These are phyloP conservation scores for Decapterus maruadsi DNA, from an alignment of 2,797 vertebrate genomes.

Conservation along the genomic window DNA sequence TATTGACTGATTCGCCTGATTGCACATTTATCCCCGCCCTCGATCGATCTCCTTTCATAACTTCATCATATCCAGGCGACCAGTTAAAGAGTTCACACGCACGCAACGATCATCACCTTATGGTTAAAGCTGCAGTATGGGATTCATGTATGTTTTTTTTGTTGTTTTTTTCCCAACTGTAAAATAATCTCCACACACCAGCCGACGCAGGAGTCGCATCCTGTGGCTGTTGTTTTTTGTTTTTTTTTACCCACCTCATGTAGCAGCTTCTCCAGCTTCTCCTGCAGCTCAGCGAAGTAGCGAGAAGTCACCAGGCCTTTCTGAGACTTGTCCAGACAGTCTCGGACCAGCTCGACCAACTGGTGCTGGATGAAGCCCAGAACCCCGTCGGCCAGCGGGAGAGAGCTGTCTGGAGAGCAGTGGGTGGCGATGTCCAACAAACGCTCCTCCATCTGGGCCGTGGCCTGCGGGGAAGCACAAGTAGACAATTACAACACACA, in stretches of 20 bases:
- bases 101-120: slow-evolving; percentile 5
- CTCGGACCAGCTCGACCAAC: slow-evolving; percentile 94
- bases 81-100: slow-evolving; percentile 13
- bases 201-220: background rate
- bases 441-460: slow-evolving; percentile 97
- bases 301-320: slow-evolving; percentile 95
- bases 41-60: slow-evolving; percentile 50
- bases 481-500: slow-evolving; percentile 30
- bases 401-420: slow-evolving; percentile 88
- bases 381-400: slow-evolving; percentile 94
- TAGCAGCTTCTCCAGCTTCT: slow-evolving; percentile 96
- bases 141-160: background rate
- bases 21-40: slow-evolving; percentile 13
- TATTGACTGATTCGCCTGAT: slow-evolving; percentile 38
- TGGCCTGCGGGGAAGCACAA: slow-evolving; percentile 86
- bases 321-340: slow-evolving; percentile 96
- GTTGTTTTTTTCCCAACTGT: background rate
- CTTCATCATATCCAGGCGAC: slow-evolving; percentile 1
- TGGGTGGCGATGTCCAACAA: slow-evolving; percentile 92
- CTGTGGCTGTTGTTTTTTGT: fast-evolving
- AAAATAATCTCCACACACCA: background rate
- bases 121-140: slow-evolving; percentile 11
- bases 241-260: slow-evolving; percentile 87
- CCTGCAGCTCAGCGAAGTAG: slow-evolving; percentile 98
- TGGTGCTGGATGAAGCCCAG: slow-evolving; percentile 99